Percentiles rank a stretch among this genome's conserved stretches.
Evolutionary conservation across 2,888 invertebrate genomes (phyloP).

Genomic region (Strigamia transsilvanica): DNA sequence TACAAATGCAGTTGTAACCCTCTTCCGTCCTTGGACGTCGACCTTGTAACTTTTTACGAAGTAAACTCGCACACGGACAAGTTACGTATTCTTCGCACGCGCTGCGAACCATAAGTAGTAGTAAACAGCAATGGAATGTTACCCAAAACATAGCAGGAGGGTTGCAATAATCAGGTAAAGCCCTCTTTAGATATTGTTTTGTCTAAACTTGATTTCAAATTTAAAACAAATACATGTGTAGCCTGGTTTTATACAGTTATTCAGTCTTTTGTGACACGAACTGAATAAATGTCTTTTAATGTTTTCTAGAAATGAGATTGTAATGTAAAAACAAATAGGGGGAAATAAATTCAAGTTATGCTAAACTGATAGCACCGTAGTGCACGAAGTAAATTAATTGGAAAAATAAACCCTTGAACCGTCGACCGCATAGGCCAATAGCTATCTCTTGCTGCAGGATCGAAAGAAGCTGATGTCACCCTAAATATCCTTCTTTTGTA

Average conservation of each 20-base stretch:
- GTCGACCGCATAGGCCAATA: not conserved
- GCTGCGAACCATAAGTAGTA: constrained; percentile 20
- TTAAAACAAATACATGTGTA: not conserved
- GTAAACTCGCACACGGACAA: not conserved
- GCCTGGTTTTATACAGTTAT: not conserved
- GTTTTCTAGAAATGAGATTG: not conserved
- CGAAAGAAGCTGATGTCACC: constrained; percentile 10
- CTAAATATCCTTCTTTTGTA: constrained; percentile 42
- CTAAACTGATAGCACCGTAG: not conserved
- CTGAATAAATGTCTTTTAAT: not conserved
- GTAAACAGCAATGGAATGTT: constrained; percentile 1
- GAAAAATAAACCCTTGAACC: constrained; percentile 12
- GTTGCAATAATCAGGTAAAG: not conserved
- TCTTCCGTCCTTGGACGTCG: constrained; percentile 17
- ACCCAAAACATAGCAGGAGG: constrained; percentile 30
- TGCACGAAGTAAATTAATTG: not conserved
- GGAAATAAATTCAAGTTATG: not conserved
- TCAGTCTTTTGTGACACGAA: not conserved
- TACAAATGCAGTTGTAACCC: not conserved
- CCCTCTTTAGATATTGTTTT: not conserved
- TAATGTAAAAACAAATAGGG: not conserved
- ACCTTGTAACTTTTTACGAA: constrained; percentile 31
- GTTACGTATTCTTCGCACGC: constrained; percentile 44
- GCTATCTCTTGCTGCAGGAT: not conserved
- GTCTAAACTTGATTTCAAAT: not conserved